phyloP scores from a whole-genome alignment of 2,888 invertebrate genomes.

The Ornithoptera alexandrae region DNA sequence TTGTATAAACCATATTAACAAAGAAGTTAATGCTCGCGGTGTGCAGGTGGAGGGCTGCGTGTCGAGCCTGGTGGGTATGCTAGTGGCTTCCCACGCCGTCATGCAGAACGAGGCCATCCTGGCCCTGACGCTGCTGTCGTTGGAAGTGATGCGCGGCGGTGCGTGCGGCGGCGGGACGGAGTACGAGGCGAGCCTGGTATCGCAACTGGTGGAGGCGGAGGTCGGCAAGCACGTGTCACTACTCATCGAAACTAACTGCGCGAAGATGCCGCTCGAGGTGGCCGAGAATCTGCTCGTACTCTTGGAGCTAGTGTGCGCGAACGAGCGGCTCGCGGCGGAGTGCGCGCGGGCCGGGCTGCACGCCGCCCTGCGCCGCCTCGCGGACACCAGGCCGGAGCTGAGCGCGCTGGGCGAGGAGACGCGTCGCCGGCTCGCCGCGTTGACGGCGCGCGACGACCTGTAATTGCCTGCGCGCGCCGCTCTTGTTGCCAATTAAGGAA shows the following conservation, averaged over 20 bases:
- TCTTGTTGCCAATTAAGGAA: no score
- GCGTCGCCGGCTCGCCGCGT: background rate
- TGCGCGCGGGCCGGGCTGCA: slow-evolving; percentile 61
- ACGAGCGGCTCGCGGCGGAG: slow-evolving; percentile 53
- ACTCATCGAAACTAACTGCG: slow-evolving; percentile 70
- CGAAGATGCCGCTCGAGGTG: slow-evolving; percentile 71
- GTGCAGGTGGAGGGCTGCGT: slow-evolving; percentile 84
- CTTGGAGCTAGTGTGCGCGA: slow-evolving; percentile 66
- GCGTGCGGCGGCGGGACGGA: slow-evolving; percentile 43
- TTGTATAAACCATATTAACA: no score
- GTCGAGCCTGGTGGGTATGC: slow-evolving; percentile 89
- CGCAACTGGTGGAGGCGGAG: slow-evolving; percentile 70
- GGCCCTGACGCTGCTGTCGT: slow-evolving; percentile 83
- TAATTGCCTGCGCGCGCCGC: background rate
- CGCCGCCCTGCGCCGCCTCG: slow-evolving; percentile 57
- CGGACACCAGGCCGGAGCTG: slow-evolving; percentile 57
- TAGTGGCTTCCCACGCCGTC: slow-evolving; percentile 88
- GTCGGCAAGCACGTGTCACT: slow-evolving; percentile 74
- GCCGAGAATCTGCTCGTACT: slow-evolving; percentile 75
- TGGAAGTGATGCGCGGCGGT: slow-evolving; percentile 50
- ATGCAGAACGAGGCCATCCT: slow-evolving; percentile 93
- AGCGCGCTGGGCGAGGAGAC: slow-evolving; percentile 51
- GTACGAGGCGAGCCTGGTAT: slow-evolving; percentile 51
- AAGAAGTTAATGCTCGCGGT: background rate
- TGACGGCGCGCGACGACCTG: background rate